phyloP scores from a whole-genome alignment of 2,113 vertebrate species.

The Elgaria multicarinata region DNA sequence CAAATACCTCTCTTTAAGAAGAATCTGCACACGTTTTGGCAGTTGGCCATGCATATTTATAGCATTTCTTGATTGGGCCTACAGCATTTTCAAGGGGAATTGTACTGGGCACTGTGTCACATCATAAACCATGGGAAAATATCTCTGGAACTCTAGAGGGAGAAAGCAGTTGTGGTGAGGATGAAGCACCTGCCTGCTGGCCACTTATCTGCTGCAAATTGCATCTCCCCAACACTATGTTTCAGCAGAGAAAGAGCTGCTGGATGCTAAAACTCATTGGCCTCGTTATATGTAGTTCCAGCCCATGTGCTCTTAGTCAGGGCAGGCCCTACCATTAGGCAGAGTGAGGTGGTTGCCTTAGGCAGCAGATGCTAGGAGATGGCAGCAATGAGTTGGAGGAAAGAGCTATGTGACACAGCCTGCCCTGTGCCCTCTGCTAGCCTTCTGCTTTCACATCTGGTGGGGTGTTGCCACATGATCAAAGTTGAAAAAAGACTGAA shows the following conservation, averaged over 20 bases:
- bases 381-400: no score
- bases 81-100: neutral
- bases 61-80: neutral
- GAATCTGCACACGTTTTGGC: neutral
- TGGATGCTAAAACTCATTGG: neutral
- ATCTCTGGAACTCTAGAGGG: neutral
- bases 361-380: no score
- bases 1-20: neutral
- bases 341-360: no score
- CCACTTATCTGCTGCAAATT: neutral
- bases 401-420: no score
- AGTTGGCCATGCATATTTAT: neutral
- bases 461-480: no score
- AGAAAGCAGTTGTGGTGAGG: neutral
- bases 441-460: no score
- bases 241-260: neutral
- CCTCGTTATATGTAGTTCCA: neutral
- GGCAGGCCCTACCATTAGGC: no score
- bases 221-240: neutral
- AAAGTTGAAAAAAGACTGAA: no score
- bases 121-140: neutral
- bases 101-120: neutral
- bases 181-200: neutral
- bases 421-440: no score
- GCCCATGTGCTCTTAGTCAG: neutral